These are phyloP conservation scores for Melitaea athalia DNA, from an alignment of 2,888 invertebrate species.

Conservation along the genomic window DNA sequence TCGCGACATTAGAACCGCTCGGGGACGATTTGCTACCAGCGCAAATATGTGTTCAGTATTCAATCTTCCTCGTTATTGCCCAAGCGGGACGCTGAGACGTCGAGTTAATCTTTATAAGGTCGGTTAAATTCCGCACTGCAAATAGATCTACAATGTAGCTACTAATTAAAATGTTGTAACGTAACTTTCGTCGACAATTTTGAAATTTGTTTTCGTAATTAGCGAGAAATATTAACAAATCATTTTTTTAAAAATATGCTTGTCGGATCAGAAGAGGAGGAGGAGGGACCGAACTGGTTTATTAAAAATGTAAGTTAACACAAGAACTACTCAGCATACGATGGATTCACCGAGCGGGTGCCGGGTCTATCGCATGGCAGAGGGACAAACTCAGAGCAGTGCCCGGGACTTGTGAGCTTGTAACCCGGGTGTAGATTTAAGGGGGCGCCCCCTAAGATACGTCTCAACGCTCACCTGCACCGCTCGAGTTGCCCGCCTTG, in stretches of 20 bases:
- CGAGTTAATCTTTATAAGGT: slow-evolving; percentile 41
- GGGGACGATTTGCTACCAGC: slow-evolving; percentile 43
- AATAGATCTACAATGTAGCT: slow-evolving; percentile 26
- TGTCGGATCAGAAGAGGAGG: too few species aligned
- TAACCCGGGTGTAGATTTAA: too few species aligned
- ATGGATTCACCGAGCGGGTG: too few species aligned
- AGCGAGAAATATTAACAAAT: not conserved
- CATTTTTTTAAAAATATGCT: not conserved
- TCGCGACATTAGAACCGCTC: slow-evolving; percentile 40
- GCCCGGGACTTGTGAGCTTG: too few species aligned
- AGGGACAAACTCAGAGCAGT: too few species aligned
- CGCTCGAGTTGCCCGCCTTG: too few species aligned
- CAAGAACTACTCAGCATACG: too few species aligned
- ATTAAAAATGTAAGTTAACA: too few species aligned
- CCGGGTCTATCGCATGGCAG: too few species aligned
- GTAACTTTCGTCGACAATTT: not conserved
- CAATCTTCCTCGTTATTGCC: slow-evolving; percentile 45
- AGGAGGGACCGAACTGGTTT: too few species aligned
- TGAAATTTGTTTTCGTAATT: not conserved
- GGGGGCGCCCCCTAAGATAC: too few species aligned
- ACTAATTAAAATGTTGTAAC: not conserved
- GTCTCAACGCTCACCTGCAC: too few species aligned
- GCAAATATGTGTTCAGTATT: slow-evolving; percentile 48
- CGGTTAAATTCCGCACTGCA: slow-evolving; percentile 35
- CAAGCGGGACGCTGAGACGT: slow-evolving; percentile 39